A percentile compares a stretch with the other conserved stretches of the same genome.
These are phyloP conservation scores for Sylvietta virens DNA, from an alignment of 2,113 vertebrate species.

Conservation along the genomic window DNA sequence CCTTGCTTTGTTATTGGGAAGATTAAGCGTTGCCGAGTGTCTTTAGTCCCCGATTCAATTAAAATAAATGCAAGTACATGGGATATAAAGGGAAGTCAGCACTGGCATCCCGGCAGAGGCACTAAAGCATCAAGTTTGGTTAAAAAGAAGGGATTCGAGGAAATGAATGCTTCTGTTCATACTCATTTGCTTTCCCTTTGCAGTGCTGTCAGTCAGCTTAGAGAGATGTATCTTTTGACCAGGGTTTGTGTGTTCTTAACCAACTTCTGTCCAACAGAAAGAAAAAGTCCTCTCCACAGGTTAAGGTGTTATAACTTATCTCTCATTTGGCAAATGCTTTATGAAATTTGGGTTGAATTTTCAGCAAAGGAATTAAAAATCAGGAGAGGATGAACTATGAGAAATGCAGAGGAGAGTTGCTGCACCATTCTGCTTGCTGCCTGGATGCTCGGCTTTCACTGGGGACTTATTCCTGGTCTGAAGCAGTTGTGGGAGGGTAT, in stretches of 20 bases:
- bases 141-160: constrained; percentile 3
- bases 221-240: neutral
- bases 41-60: constrained; percentile 4
- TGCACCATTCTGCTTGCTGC: neutral
- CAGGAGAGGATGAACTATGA: neutral
- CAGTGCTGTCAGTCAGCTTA: neutral
- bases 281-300: neutral
- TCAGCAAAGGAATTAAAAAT: neutral
- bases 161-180: neutral
- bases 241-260: neutral
- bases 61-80: constrained; percentile 36
- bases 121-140: neutral
- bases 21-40: constrained; percentile 9
- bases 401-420: neutral
- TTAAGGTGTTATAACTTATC: neutral
- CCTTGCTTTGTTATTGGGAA: constrained; percentile 49
- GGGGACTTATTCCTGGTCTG: neutral
- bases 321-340: neutral
- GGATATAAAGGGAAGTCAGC: neutral
- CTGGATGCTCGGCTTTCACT: too few relatives aligned
- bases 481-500: neutral
- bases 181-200: neutral
- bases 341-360: neutral
- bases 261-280: neutral
- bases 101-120: neutral